Base-by-base conservation (phyloP, 1,140 invertebrate genomes). In the Cotesia typhae region DNA sequence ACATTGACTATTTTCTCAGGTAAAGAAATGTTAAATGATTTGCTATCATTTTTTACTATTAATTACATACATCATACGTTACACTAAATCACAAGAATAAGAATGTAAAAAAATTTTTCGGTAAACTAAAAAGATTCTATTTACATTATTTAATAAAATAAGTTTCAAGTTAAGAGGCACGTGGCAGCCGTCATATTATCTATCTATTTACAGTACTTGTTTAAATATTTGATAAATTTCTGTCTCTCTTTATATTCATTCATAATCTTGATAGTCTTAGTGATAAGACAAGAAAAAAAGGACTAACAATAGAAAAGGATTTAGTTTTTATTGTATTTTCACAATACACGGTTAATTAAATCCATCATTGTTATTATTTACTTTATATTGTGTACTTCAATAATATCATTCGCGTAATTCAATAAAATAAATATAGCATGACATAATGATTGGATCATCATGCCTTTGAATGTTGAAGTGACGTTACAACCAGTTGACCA, bases 381-480 rank as follows among this genome's bases (percentile, higher is more conserved):
- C 6, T 47, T 6, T 7, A 47, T 47, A 9, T 65, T 47, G 37
- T 65, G 63, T 47, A 20, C 51, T 55, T 28, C 12, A 35, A 55
- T 20, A 52, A 9, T 55, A 14, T 20, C 52, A 28, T 20, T 28
- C 17, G 53, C 52, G 66, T 67, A 67, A 67, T 67, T 55, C 9
- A 35, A 53, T 67, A 51, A 20, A 55, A 17, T 37, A 37, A 12
- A 6, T 4, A 28, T 28, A 4, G 7, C 7, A 28, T 67, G 66
- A 67, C 28, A 35, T 67, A 67, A 67, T 55, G 20, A 53, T 67
- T 55, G 51, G 52, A 67, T 67, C 51, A 67, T 37, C 66, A 28
- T 53, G 28, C 6, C 9, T 55, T 55, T 17, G 14, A 53, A 20
- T 20, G 20, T 52, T 20, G 36, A 67, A 67, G 53, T 53, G 41